Conservation (phyloP, 2,888 invertebrate genomes). For the Idaea aversata region DNA sequence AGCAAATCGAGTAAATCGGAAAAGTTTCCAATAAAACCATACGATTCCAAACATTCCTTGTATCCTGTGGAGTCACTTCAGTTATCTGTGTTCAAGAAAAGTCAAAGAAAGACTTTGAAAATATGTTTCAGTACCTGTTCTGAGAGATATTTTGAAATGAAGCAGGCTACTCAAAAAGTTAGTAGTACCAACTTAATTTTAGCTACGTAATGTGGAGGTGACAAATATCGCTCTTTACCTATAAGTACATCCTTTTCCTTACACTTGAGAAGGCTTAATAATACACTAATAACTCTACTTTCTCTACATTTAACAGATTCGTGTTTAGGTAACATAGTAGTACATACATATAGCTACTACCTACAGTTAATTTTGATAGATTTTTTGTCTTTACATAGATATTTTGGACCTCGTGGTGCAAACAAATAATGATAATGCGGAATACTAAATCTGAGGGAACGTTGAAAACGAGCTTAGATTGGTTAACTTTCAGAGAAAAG, state of each 20-base stretch:
- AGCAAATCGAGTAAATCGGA: not conserved
- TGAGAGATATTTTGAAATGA: constrained; percentile 84
- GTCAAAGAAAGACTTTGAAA: constrained; percentile 81
- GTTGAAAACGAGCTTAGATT: constrained; percentile 15
- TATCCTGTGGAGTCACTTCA: constrained; percentile 38
- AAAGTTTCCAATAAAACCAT: not conserved
- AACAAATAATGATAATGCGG: constrained; percentile 11
- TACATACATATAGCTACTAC: not conserved
- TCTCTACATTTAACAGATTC: no score
- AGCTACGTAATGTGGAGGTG: no score
- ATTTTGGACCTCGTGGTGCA: constrained; percentile 22
- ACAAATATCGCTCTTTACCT: no score
- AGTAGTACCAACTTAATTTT: not conserved
- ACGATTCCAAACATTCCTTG: constrained; percentile 22
- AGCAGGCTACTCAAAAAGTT: constrained; percentile 47
- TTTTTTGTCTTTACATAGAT: constrained; percentile 8
- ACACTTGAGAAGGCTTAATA: no score
- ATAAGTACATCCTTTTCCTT: no score
- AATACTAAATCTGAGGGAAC: constrained; percentile 7
- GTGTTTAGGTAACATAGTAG: no score
- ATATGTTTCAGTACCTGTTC: constrained; percentile 71
- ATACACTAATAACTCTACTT: no score
- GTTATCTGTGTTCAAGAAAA: constrained; percentile 78
- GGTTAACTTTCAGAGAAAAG: constrained; percentile 17
- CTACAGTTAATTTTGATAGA: not conserved